Evolutionary conservation across 2,797 vertebrate species (phyloP), one percentile per base, ranked within the genome.

Genomic region (Leptatherina wallacei): DNA sequence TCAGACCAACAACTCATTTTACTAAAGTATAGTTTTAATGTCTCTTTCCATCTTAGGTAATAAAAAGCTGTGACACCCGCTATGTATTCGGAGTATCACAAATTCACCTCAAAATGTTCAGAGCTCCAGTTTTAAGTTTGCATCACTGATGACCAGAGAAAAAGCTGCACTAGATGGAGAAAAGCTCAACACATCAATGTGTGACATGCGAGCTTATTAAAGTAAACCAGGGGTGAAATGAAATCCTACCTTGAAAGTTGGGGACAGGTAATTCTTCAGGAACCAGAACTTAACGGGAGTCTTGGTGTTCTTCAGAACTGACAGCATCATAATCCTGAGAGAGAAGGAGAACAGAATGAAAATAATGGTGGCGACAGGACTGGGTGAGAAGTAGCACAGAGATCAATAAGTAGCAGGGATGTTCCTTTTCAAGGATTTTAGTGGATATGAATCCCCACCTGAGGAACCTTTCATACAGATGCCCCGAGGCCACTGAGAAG

Each of bases 251-350:
- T 99, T 99, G 92, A 99, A 99, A 0, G 96, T 95, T 27, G 98
- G 98, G 2, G 98, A 99, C 88, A 99, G 94, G 88, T 98, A 99
- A 93, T 99, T 99, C 94, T 99, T 99, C 90, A 99, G 94, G 91
- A 99, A 99, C 98, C 98, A 99, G 88, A 99, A 99, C 89, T 99
- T 99, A 82, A 99, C 96, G 0, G 97, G 97, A 16, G 97, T 99
- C 93, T 96, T 95, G 36, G 98, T 99, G 77, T 99, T 94, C 87
- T 99, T 99, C 90, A 99, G 91, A 66, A 99, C 98, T 14, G 98
- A 98, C 74, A 99, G 88, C 98, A 99, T 99, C 98, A 99, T 99
- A 88, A 99, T 99, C 90, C 98, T 99, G 88, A 68, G 67, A 82
- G 71, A 20, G 29, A 57, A 69, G 54, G 18, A 4, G 67, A 66